Evolutionary conservation across 2,888 invertebrate genomes (phyloP).

Genomic region (Tenthredo scrophulariae): DNA sequence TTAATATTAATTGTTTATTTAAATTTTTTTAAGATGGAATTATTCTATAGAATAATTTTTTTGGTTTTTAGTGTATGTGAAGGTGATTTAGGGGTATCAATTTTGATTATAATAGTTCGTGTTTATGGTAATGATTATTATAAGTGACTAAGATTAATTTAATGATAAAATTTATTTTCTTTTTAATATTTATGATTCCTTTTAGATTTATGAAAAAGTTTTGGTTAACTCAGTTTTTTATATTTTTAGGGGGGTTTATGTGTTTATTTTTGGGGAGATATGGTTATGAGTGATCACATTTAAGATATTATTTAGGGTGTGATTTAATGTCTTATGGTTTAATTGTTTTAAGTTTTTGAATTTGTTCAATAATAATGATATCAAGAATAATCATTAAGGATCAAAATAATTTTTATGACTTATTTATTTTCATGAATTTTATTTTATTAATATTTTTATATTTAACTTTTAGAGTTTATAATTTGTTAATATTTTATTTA

Average conservation of each 20-base stretch:
- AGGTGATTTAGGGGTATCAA: constrained; percentile 82
- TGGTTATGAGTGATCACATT: background rate
- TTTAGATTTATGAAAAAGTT: constrained; percentile 79
- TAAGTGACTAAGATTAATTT: constrained; percentile 80
- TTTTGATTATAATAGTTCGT: constrained; percentile 83
- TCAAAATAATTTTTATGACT: constrained; percentile 77
- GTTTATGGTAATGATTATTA: constrained; percentile 84
- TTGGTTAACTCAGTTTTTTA: constrained; percentile 80
- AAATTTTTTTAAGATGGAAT: constrained; percentile 78
- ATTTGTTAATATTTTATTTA: constrained; percentile 85
- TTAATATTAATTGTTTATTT: constrained; percentile 79
- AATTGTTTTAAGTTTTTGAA: constrained; percentile 81
- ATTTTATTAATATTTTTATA: constrained; percentile 81
- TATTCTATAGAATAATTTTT: constrained; percentile 82
- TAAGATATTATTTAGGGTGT: constrained; percentile 56
- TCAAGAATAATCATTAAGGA: constrained; percentile 80
- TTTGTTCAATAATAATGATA: constrained; percentile 82
- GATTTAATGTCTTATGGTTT: constrained; percentile 61
- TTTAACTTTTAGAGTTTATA: constrained; percentile 81
- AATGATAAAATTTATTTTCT: constrained; percentile 81
- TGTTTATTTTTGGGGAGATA: constrained; percentile 73
- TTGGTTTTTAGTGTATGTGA: constrained; percentile 84
- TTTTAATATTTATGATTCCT: constrained; percentile 79
- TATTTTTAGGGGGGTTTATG: constrained; percentile 77
- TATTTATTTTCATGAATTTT: constrained; percentile 80